Evolutionary conservation across 2,888 invertebrate genomes (phyloP), one percentile per base, ranked within the genome.

Genomic region (Helicoverpa assulta): DNA sequence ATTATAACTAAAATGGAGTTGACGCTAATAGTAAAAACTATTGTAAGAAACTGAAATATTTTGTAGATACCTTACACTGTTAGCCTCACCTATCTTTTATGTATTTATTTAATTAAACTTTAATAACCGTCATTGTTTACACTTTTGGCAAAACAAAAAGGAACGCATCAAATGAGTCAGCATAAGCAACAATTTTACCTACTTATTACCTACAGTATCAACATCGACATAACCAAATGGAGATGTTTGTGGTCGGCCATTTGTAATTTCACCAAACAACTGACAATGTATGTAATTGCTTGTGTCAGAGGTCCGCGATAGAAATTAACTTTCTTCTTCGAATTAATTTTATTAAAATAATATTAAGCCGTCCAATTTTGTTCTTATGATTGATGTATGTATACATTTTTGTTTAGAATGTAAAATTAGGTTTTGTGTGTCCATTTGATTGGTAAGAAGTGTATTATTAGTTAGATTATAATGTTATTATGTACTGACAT

Each of bases 221-320:
- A 14, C 54, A 51, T 58, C 16, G 6, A 50, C 40, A 14, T 10
- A 52, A 74, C 74, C 81, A 81, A 88, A 88, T 85, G 77, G 61
- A 89, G 77, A 86, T 86, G 82, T 89, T 87, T 84, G 70, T 76
- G 70, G 73, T 78, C 74, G 26, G 67, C 60, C 71, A 81, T 83
- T 85, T 82, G 84, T 87, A 86, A 86, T 86, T 85, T 84, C 77
- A 78, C 78, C 78, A 83, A 85, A 84, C 80, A 82, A 67, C 73
- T 66, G 73, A 91, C 91, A 92, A 92, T 91, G 84, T 83, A 82
- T 85, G 78, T 91, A 92, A 92, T 92, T 92, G 89, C 82, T 69
- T 64, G 77, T 83, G 92, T 91, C 91, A 92, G 76, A 91, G 92
- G 91, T 91, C 88, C 37, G 21, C 65, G 51, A 66, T 61, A 69